Evolutionary conservation across 2,113 vertebrate genomes (phyloP).

Genomic region (Columba janthina): DNA sequence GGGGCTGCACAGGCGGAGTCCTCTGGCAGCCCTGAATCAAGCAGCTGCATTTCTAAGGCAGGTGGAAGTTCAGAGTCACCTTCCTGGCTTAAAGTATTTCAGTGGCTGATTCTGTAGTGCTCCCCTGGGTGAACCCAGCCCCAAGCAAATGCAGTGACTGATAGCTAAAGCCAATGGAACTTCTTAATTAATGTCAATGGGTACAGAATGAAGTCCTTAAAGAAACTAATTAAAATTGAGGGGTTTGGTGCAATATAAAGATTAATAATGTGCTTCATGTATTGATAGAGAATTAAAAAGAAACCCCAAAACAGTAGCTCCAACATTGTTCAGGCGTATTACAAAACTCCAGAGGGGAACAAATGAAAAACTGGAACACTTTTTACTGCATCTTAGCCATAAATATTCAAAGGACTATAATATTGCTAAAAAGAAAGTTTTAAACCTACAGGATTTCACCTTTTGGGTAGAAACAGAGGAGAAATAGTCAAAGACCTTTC

Average conservation of each 20-base stretch:
- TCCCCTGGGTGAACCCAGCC: neutral
- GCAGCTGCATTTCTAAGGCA: neutral
- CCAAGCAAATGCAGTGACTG: neutral
- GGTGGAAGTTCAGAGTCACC: neutral
- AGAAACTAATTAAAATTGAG: conserved; percentile 44
- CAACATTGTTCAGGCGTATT: neutral
- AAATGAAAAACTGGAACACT: neutral
- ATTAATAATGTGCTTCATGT: neutral
- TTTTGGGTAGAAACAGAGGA: neutral
- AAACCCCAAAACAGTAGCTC: neutral
- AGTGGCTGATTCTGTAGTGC: neutral
- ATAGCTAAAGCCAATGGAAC: neutral
- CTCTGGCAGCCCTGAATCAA: neutral
- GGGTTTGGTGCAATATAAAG: neutral
- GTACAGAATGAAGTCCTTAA: conserved; percentile 8
- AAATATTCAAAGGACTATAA: neutral
- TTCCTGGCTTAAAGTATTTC: neutral
- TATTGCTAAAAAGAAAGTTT: neutral
- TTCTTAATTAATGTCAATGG: conserved; percentile 36
- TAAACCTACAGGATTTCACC: neutral
- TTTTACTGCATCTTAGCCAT: neutral
- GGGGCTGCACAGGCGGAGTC: neutral
- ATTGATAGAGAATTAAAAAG: neutral
- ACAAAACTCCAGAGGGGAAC: neutral
- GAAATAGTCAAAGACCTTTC: neutral